Conservation (phyloP, 2,888 invertebrate genomes). For the Automeris io region DNA sequence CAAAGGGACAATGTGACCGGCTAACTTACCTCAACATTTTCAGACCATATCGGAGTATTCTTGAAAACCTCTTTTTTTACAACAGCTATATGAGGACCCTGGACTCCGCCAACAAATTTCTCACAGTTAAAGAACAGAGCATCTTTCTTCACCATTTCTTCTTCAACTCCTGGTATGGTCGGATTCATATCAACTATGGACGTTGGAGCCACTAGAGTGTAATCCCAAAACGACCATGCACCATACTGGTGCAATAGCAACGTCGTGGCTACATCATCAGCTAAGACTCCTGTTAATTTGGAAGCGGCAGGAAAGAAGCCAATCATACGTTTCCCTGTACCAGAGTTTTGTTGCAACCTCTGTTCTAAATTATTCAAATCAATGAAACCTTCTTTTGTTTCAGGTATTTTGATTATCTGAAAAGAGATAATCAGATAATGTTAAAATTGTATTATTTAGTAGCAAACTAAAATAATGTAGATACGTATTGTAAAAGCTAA, state of each 20-base stretch:
- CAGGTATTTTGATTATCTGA: conserved; percentile 87
- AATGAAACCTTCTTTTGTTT: conserved; percentile 87
- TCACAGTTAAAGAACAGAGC: conserved; percentile 93
- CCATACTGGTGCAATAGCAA: conserved; percentile 87
- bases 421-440: conserved; percentile 19
- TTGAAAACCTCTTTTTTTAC: conserved; percentile 71
- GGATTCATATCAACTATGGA: conserved; percentile 91
- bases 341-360: conserved; percentile 79
- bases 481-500: no score
- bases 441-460: no score
- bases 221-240: conserved; percentile 93
- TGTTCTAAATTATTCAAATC: conserved; percentile 86
- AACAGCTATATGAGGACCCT: conserved; percentile 84
- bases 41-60: conserved; percentile 50
- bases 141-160: conserved; percentile 88
- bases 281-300: conserved; percentile 91
- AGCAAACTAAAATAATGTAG: no score
- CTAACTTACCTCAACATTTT: conserved; percentile 70
- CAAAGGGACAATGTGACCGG: no score
- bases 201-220: conserved; percentile 89
- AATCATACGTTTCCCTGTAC: conserved; percentile 81
- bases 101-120: conserved; percentile 93
- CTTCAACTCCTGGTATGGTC: conserved; percentile 79
- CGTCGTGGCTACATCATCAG: conserved; percentile 89
- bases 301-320: conserved; percentile 93